Evolutionary conservation across 1,140 invertebrate species (phyloP).

Genomic region (Drosophila pandora): DNA sequence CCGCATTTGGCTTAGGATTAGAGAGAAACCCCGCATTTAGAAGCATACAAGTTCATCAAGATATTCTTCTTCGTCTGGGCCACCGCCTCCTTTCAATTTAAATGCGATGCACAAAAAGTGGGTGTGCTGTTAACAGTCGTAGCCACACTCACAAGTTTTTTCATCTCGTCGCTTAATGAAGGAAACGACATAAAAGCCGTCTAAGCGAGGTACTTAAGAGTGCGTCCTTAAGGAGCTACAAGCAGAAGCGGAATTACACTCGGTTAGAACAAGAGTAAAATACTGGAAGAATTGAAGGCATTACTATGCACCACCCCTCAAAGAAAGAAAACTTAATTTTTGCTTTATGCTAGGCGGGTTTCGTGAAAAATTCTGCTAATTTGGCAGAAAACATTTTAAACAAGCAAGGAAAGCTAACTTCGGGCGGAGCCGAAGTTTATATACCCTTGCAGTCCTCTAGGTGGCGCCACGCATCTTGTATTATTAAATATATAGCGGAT

Average conservation of each 20-base stretch:
- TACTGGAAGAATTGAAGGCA: slow-evolving; percentile 8
- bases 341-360: slow-evolving; percentile 37
- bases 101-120: neutral
- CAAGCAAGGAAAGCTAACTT: too few species aligned
- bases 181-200: slow-evolving; percentile 57
- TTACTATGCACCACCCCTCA: slow-evolving; percentile 15
- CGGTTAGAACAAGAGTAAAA: slow-evolving; percentile 6
- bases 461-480: too few species aligned
- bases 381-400: neutral
- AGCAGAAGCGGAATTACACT: neutral
- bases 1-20: neutral
- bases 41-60: neutral
- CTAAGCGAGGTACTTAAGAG: slow-evolving; percentile 1
- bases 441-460: too few species aligned
- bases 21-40: neutral
- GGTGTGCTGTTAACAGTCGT: neutral
- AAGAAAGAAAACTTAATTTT: slow-evolving; percentile 51
- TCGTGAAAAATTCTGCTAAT: neutral
- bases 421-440: too few species aligned
- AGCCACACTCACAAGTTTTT: slow-evolving; percentile 1
- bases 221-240: neutral
- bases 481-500: too few species aligned
- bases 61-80: neutral
- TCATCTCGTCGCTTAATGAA: slow-evolving; percentile 49
- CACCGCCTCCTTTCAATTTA: slow-evolving; percentile 1